Evolutionary conservation across 2,797 vertebrate genomes (phyloP).

Genomic region (Esox lucius): DNA sequence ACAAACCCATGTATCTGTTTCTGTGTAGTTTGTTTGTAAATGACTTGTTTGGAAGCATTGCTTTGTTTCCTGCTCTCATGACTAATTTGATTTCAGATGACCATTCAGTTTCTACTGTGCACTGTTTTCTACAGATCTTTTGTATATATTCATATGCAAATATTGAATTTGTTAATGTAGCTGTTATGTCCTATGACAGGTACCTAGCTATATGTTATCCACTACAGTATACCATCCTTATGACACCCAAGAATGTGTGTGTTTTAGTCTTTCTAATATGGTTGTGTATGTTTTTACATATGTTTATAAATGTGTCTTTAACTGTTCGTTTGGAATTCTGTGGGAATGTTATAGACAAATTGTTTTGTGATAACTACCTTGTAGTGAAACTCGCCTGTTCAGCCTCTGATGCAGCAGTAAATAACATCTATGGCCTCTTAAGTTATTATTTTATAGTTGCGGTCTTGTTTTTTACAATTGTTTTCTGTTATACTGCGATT

Average conservation of each 20-base stretch:
- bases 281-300: constrained; percentile 39
- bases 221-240: constrained; percentile 12
- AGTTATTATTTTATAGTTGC: too few species aligned
- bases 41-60: too few species aligned
- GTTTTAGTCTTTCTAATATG: constrained; percentile 46
- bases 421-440: constrained; percentile 4
- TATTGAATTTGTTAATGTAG: constrained; percentile 22
- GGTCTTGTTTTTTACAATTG: too few species aligned
- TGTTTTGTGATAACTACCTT: constrained; percentile 49
- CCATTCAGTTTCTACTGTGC: too few species aligned
- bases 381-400: too few species aligned
- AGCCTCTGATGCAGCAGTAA: too few species aligned
- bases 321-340: constrained; percentile 49
- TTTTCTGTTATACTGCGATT: too few species aligned
- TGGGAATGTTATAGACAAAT: constrained; percentile 50
- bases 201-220: constrained; percentile 57
- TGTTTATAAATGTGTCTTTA: constrained; percentile 10
- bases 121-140: neutral
- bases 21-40: constrained; percentile 17
- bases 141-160: constrained; percentile 27
- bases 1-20: constrained; percentile 12
- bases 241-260: constrained; percentile 37
- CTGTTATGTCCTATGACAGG: constrained; percentile 43
- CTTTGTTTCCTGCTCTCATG: too few species aligned
- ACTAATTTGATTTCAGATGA: too few species aligned